phyloP scores from a whole-genome alignment of 2,888 invertebrate genomes.

The Agonum fuliginosum region DNA sequence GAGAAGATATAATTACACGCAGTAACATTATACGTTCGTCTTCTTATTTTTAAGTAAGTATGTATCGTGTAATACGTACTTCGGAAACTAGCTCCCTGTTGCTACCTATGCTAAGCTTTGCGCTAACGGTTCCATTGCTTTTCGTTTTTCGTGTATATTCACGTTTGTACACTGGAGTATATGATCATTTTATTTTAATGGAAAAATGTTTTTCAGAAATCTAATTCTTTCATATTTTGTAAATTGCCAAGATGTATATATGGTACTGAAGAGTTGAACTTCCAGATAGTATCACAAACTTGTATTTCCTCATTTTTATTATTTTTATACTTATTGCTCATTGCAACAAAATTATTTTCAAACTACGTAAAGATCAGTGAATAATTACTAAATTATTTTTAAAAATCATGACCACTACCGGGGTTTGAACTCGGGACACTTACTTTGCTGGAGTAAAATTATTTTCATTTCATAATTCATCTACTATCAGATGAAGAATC shows the following conservation, averaged over 20 bases:
- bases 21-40: too few species aligned
- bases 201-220: constrained; percentile 2
- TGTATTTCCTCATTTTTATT: neutral
- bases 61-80: too few species aligned
- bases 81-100: too few species aligned
- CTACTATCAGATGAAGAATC: neutral
- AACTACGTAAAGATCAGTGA: too few species aligned
- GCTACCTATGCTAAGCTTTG: too few species aligned
- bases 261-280: neutral
- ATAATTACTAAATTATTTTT: too few species aligned
- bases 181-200: neutral
- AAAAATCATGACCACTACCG: too few species aligned
- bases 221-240: constrained; percentile 4
- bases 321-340: neutral
- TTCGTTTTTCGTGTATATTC: constrained; percentile 8
- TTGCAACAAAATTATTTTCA: neutral
- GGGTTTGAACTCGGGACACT: too few species aligned
- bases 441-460: neutral
- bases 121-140: too few species aligned
- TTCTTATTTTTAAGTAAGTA: too few species aligned
- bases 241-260: neutral
- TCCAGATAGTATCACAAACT: neutral
- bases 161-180: constrained; percentile 4
- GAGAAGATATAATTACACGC: too few species aligned
- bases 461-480: neutral